Evolutionary conservation across 2,888 invertebrate genomes (phyloP).

Genomic region (Hirtodrosophila histrioides): DNA sequence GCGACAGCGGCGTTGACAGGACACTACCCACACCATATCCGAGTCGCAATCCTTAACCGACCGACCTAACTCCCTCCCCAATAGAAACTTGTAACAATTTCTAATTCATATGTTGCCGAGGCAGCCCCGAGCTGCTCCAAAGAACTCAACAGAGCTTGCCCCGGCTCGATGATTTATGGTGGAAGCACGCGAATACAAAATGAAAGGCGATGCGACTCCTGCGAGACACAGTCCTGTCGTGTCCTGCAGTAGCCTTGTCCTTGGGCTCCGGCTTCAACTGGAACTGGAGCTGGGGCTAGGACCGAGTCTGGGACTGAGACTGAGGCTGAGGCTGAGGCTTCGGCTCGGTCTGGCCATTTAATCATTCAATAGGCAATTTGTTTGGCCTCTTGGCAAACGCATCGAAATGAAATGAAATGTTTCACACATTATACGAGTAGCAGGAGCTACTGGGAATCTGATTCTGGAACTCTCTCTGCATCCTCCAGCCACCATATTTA

Average conservation of each 20-base stretch:
- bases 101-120: slow-evolving; percentile 75
- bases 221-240: slow-evolving; percentile 27
- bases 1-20: slow-evolving; percentile 65
- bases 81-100: slow-evolving; percentile 62
- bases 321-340: slow-evolving; percentile 2
- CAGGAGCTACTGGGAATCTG: slow-evolving; percentile 29
- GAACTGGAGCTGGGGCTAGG: not conserved
- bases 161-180: slow-evolving; percentile 69
- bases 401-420: slow-evolving; percentile 68
- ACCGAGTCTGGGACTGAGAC: slow-evolving; percentile 3
- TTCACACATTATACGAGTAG: slow-evolving; percentile 59
- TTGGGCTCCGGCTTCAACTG: slow-evolving; percentile 18
- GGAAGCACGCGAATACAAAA: slow-evolving; percentile 64
- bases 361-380: slow-evolving; percentile 81
- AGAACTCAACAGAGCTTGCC: slow-evolving; percentile 5
- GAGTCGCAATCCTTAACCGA: slow-evolving; percentile 5
- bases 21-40: slow-evolving; percentile 10
- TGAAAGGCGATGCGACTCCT: slow-evolving; percentile 49
- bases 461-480: not conserved
- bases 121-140: slow-evolving; percentile 9
- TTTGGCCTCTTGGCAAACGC: slow-evolving; percentile 43
- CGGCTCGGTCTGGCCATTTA: slow-evolving; percentile 49
- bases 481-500: slow-evolving; percentile 64
- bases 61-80: slow-evolving; percentile 4
- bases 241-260: slow-evolving; percentile 11